Base-by-base conservation (phyloP, 2,888 invertebrate genomes). In the Epinotia nisella region DNA sequence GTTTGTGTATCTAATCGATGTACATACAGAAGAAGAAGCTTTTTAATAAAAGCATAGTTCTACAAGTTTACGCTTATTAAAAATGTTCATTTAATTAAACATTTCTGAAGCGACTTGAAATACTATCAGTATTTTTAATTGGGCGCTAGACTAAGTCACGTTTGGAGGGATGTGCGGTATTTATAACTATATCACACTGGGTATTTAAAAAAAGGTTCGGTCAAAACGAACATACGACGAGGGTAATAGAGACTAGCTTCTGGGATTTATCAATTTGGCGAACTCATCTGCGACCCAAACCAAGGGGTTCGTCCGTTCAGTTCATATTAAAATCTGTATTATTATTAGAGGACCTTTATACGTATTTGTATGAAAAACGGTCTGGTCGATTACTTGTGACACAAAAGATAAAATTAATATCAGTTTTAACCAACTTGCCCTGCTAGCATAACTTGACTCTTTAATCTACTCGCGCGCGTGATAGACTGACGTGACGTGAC, bases 231-330 rank as follows among this genome's bases (percentile, higher is more conserved):
- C 67, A 61, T 62, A 49, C 61, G 56, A 9, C 21, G 56, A 56
- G 56, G 56, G 72, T 72, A 72, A 72, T 68, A 62, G 72, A 68
- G 61, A 56, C 24, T 39, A 61, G 56, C 55, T 53, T 35, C 59
- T 35, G 66, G 67, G 69, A 73, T 73, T 73, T 64, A 73, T 73
- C 67, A 72, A 73, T 73, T 73, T 64, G 51, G 69, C 39, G 56
- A 69, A 58, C 69, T 73, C 73, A 73, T 73, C 68, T 64, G 68
- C 51, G 69, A 59, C 62, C 68, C 68, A 10, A 41, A 64, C 61
- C 61, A 56, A 65, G 67, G 61, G 72, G 55, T 39, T 62, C 41
- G 60, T 71, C 71, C 24, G 61, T 67, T 72, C 61, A 68, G 72
- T 67, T 72, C 61, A 68, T 67, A 72, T 68, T 68, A 72, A 68